Evolutionary conservation across 2,113 vertebrate genomes (phyloP).

Genomic region (Ondatra zibethicus): DNA sequence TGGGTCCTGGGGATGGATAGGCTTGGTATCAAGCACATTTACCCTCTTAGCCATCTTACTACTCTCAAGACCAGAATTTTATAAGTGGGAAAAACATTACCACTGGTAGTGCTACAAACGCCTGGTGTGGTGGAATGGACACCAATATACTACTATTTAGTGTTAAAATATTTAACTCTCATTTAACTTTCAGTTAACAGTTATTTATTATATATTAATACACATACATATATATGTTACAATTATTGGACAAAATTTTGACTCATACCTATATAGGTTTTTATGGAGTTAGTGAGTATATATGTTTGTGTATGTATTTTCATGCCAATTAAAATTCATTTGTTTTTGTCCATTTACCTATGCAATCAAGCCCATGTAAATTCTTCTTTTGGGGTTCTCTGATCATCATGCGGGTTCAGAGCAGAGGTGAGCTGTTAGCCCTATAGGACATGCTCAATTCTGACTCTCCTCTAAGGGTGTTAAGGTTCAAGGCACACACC

Average conservation of each 20-base stretch:
- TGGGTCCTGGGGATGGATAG: neutral
- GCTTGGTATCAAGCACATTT: neutral
- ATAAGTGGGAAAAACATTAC: neutral
- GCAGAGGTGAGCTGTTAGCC: neutral
- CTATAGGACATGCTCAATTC: neutral
- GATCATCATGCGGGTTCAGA: neutral
- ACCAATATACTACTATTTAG: neutral
- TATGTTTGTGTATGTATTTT: neutral
- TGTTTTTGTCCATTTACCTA: slow-evolving; percentile 23
- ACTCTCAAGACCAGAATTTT: neutral
- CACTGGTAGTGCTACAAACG: neutral
- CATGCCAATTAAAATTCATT: slow-evolving; percentile 3
- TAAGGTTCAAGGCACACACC: neutral
- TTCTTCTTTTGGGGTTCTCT: neutral
- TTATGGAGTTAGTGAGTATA: neutral
- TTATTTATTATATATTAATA: neutral
- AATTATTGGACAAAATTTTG: slow-evolving; percentile 33
- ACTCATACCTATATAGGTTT: neutral
- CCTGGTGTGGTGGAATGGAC: neutral
- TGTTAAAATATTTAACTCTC: neutral
- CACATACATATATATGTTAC: neutral
- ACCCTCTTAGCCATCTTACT: neutral
- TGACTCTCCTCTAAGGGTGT: neutral
- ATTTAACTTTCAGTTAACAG: neutral
- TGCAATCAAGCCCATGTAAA: neutral